Evolutionary conservation across 2,113 vertebrate species (phyloP), one percentile per base, ranked within the genome.

Genomic region (Peromyscus leucopus): DNA sequence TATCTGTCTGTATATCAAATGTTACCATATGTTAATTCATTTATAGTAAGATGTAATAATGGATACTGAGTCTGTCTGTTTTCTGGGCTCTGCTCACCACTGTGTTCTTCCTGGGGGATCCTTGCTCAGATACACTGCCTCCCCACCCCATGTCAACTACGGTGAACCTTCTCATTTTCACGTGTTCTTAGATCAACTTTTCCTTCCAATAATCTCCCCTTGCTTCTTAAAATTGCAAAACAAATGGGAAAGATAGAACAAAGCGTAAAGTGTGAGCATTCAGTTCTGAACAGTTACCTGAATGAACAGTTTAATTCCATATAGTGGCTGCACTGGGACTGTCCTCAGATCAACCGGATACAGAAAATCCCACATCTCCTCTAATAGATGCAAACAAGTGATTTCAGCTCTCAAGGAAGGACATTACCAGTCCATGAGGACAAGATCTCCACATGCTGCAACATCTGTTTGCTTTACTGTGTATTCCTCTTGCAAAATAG

Each of bases 311-410:
- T 67, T 76, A 11, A 21, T 0, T 2, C 57, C 12, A 4, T 7
- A 26, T 1, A 26, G 4, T 42, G 15, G 39, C 39, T 48, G 0
- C 26, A 0, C 4, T 4, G 11, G 46, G 39, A 26, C 12, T n/a
- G 75, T 61, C 36, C 26, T 57, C 31, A 13, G 55, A 15, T 42
- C 33, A 22, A 15, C 11, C 80, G 39, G 4, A 39, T 42, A 33
- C 74, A 63, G 24, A 33, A 31, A 6, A 36, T 59, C 31, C 61
- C 39, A 74, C 10, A 46, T 8, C 33, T 39, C 21, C 28, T 10
- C 1, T 61, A 4, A 1, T 21, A 51, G 33, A 31, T 1, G 2
- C 13, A 55, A 72, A 59, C 51, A 51, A 33, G 46, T 13, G 17
- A 46, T 5, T 7, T 8, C 0, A 80, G 33, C 78, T 83, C 42